These are phyloP conservation scores for Osmerus eperlanus DNA, from an alignment of 2,113 vertebrate genomes.

Conservation along the genomic window DNA sequence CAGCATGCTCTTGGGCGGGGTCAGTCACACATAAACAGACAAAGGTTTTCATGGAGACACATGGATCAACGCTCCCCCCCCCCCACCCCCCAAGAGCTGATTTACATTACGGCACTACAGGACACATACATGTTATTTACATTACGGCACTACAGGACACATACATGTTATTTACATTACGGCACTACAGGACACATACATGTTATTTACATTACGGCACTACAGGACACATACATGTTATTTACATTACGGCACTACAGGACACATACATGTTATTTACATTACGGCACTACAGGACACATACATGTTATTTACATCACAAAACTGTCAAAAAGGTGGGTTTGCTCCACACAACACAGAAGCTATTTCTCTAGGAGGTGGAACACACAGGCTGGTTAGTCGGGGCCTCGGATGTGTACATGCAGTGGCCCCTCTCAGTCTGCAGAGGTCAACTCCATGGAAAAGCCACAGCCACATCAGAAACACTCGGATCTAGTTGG, in stretches of 20 bases:
- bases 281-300: background rate
- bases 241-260: background rate
- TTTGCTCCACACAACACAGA: background rate
- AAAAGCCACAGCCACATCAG: too few species aligned
- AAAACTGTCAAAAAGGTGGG: background rate
- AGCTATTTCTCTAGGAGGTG: background rate
- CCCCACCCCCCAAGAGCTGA: background rate
- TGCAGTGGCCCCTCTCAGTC: conserved; percentile 43
- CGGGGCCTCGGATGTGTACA: conserved; percentile 52
- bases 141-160: background rate
- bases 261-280: conserved; percentile 3
- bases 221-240: too few species aligned
- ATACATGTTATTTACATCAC: too few species aligned
- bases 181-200: background rate
- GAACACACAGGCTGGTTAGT: conserved; percentile 49
- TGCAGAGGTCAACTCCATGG: background rate
- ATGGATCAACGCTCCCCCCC: background rate
- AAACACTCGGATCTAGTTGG: too few species aligned
- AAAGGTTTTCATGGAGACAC: background rate
- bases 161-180: background rate
- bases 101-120: conserved; percentile 9
- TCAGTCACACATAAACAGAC: background rate
- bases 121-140: too few species aligned
- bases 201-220: background rate
- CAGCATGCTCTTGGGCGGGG: background rate